Evolutionary conservation across 2,113 vertebrate genomes (phyloP).

Genomic region (Muntiacus reevesi): DNA sequence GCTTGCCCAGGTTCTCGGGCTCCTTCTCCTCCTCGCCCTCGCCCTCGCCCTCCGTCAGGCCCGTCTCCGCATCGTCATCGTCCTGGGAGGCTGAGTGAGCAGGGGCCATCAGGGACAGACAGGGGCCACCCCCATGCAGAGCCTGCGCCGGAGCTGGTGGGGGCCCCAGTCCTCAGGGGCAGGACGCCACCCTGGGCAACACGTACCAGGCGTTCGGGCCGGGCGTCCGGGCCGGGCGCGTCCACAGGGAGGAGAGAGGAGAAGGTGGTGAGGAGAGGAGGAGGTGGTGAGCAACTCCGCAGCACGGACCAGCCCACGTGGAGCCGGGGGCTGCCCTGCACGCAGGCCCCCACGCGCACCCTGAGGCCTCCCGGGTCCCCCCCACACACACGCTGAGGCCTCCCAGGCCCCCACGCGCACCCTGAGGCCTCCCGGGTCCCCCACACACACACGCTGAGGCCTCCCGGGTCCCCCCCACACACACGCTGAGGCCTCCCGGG

Average conservation of each 20-base stretch:
- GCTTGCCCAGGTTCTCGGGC: constrained; percentile 95
- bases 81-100: constrained; percentile 78
- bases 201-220: constrained; percentile 44
- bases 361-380: no score
- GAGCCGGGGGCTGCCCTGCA: background rate
- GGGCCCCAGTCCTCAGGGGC: background rate
- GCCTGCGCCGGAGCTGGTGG: background rate
- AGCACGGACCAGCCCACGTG: background rate
- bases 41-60: constrained; percentile 91
- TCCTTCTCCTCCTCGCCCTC: constrained; percentile 96
- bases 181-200: background rate
- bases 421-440: no score
- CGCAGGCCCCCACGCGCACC: background rate
- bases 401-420: no score
- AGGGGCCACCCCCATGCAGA: rapidly evolving
- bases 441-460: no score
- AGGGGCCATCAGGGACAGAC: rapidly evolving
- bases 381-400: no score
- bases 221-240: background rate
- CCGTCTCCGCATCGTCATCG: constrained; percentile 91
- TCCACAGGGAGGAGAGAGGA: background rate
- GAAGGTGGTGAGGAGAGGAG: background rate
- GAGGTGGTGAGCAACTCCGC: background rate
- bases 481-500: no score
- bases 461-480: no score